A percentile compares a stretch with the other conserved stretches of the same genome.
phyloP scores from a whole-genome alignment of 53 echinoderm and acorn worm species.

The Temnopleurus reevesii region DNA sequence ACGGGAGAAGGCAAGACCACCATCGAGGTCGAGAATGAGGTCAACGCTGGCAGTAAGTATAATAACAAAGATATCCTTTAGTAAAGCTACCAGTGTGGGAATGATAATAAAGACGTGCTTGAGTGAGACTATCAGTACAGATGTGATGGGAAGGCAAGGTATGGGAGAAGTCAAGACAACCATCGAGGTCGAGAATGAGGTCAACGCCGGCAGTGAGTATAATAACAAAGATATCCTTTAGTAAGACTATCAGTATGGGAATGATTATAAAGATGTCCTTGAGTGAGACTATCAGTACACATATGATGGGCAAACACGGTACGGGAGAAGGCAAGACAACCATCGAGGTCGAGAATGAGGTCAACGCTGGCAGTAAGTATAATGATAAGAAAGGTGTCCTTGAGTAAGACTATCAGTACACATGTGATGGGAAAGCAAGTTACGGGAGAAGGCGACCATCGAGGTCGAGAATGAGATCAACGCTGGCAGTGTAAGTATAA shows the following conservation, averaged over 20 bases:
- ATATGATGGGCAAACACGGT: conserved; percentile 49
- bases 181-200: conserved; percentile 84
- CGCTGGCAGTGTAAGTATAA: conserved; percentile 72
- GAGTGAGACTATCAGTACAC: conserved; percentile 71
- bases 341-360: conserved; percentile 84
- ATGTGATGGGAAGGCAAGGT: conserved; percentile 48
- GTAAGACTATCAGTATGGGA: no score
- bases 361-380: conserved; percentile 69
- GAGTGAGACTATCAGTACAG: conserved; percentile 70
- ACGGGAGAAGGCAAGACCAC: conserved; percentile 55
- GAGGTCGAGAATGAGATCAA: conserved; percentile 85
- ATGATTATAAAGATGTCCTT: no score
- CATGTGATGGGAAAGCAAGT: conserved; percentile 54
- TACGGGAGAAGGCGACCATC: conserved; percentile 52
- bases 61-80: no score
- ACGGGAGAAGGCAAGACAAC: conserved; percentile 53
- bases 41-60: conserved; percentile 69
- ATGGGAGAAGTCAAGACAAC: conserved; percentile 52
- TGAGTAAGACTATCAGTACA: conserved; percentile 71
- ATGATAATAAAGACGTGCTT: no score
- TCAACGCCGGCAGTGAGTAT: conserved; percentile 69
- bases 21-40: conserved; percentile 84
- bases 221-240: no score
- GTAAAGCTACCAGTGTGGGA: no score
- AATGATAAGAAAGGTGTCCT: no score